Percentiles rank a stretch among this genome's conserved stretches.
phyloP scores from a whole-genome alignment of 1,140 invertebrate genomes.

The Parapsyche elsis region DNA sequence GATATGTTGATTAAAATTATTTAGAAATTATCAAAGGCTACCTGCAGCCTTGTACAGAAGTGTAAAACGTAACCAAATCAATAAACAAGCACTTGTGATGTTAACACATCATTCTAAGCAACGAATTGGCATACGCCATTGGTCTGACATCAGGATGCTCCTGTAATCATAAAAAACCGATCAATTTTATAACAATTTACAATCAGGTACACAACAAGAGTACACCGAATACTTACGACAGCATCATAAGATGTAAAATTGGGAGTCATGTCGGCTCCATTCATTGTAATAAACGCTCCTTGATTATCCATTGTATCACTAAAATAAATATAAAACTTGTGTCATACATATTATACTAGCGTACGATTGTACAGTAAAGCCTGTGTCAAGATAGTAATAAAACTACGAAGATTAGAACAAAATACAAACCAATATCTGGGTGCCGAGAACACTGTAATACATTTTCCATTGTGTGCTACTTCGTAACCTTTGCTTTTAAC shows the following conservation, averaged over 20 bases:
- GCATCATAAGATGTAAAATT: slow-evolving; percentile 92
- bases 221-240: slow-evolving; percentile 77
- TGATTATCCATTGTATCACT: slow-evolving; percentile 99
- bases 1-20: slow-evolving; percentile 38
- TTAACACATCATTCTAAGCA: slow-evolving; percentile 54
- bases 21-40: background rate
- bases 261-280: slow-evolving; percentile 90
- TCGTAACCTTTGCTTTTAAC: slow-evolving; percentile 98
- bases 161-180: slow-evolving; percentile 73
- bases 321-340: slow-evolving; percentile 59
- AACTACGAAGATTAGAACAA: no score
- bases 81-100: slow-evolving; percentile 11
- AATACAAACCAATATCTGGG: slow-evolving; percentile 96
- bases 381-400: no score
- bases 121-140: slow-evolving; percentile 87
- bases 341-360: background rate
- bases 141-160: slow-evolving; percentile 97
- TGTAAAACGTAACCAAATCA: background rate
- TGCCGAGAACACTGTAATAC: slow-evolving; percentile 97
- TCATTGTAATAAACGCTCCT: slow-evolving; percentile 96
- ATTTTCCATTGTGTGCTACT: slow-evolving; percentile 91
- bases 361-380: slow-evolving; percentile 1
- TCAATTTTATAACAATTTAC: background rate
- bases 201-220: background rate
- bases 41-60: background rate